Evolutionary conservation across 2,113 vertebrate genomes (phyloP).

Genomic region (Semnopithecus entellus): DNA sequence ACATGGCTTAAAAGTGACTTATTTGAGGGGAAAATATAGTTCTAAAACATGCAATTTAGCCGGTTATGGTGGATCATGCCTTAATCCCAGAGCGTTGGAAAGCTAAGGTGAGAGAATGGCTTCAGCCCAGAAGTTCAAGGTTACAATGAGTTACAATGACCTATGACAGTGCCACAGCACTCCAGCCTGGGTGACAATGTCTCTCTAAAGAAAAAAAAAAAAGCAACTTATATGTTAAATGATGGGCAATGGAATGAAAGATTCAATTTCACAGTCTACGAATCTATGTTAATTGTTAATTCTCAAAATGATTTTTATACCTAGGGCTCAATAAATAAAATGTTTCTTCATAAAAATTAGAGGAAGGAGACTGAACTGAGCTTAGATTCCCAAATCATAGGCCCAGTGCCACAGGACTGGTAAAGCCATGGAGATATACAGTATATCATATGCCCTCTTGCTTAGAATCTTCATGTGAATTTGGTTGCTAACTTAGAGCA

Average conservation of each 20-base stretch:
- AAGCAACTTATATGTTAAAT: background rate
- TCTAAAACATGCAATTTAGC: background rate
- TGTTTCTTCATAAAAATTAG: background rate
- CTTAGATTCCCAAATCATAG: background rate
- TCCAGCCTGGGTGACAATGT: background rate
- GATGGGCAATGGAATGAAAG: background rate
- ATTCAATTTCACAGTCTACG: background rate
- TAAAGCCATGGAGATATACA: background rate
- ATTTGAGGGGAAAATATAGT: background rate
- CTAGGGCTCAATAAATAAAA: background rate
- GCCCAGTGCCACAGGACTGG: background rate
- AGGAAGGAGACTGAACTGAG: background rate
- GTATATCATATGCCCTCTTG: background rate
- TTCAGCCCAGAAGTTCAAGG: background rate
- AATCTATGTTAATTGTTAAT: background rate
- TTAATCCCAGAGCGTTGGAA: background rate
- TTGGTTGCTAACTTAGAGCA: background rate
- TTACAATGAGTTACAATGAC: background rate
- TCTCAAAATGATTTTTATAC: slow-evolving; percentile 1
- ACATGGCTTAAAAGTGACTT: slow-evolving; percentile 1
- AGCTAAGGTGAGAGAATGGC: background rate
- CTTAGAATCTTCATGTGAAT: background rate
- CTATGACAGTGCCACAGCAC: background rate
- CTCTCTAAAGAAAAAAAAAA: background rate
- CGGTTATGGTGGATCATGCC: background rate